A percentile compares a stretch with the other conserved stretches of the same genome.
These are phyloP conservation scores for Drosophila ogumai DNA, from an alignment of 1,140 invertebrate species.

Conservation along the genomic window DNA sequence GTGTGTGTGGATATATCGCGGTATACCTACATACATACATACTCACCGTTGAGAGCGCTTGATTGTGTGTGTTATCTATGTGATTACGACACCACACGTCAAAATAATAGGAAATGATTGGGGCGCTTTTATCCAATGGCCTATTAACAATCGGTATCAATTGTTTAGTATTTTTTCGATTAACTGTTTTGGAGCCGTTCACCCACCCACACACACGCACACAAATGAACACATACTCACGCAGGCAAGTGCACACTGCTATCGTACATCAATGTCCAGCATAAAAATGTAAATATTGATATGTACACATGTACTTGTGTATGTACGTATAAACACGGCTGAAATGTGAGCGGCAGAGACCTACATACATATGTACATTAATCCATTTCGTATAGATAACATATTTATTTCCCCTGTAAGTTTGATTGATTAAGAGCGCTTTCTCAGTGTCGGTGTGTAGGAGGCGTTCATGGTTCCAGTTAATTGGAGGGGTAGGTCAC, in stretches of 20 bases:
- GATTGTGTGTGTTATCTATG: conserved; percentile 49
- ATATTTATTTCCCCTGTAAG: conserved; percentile 9
- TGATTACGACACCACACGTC: conserved; percentile 68
- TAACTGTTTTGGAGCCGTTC: conserved; percentile 23
- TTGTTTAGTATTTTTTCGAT: conserved; percentile 47
- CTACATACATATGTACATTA: conserved; percentile 24
- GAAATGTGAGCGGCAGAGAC: conserved; percentile 34
- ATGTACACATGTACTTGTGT: conserved; percentile 33
- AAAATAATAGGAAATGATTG: conserved; percentile 60
- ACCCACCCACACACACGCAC: conserved; percentile 16
- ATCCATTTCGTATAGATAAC: conserved; percentile 36
- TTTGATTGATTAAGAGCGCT: conserved; percentile 28
- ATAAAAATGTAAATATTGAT: conserved; percentile 45
- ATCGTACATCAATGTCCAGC: conserved; percentile 36
- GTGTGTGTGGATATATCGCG: conserved; percentile 19
- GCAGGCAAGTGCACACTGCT: conserved; percentile 1
- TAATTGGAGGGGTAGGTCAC: conserved; percentile 16
- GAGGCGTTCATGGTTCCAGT: background rate
- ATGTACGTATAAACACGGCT: conserved; percentile 13
- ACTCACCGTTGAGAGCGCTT: conserved; percentile 16
- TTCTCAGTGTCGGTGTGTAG: conserved; percentile 3
- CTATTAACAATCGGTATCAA: conserved; percentile 52
- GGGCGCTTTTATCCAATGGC: conserved; percentile 35
- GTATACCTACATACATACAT: conserved; percentile 30
- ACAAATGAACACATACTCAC: background rate